Percentiles rank a stretch among this genome's conserved stretches.
Evolutionary conservation across 2,797 vertebrate genomes (phyloP).

Genomic region (Alca torda): DNA sequence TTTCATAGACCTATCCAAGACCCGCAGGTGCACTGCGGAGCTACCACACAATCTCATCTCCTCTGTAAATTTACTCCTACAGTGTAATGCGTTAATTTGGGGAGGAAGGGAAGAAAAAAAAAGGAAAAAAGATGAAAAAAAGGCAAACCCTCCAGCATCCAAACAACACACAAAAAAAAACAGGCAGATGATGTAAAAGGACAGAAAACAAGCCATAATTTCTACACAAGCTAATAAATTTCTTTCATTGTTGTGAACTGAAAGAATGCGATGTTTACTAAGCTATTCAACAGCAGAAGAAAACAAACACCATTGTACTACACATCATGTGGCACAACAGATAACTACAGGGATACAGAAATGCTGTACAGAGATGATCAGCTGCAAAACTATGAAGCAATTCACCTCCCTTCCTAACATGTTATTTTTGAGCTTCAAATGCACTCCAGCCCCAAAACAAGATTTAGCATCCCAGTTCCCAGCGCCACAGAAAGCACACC

Average conservation of each 20-base stretch:
- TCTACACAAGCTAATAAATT: not conserved
- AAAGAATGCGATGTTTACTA: not conserved
- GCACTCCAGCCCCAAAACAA: not conserved
- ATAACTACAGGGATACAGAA: not conserved
- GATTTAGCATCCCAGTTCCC: not conserved
- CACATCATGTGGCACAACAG: not conserved
- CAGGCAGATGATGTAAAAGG: not conserved
- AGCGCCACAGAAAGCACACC: not conserved
- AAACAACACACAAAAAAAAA: not conserved
- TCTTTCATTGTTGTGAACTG: not conserved
- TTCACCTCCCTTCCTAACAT: not conserved
- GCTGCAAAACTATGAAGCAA: not conserved
- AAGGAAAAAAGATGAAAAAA: too few species aligned
- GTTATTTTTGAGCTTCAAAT: not conserved
- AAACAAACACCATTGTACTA: not conserved
- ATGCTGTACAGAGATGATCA: not conserved
- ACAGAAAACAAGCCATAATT: not conserved
- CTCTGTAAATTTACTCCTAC: not conserved
- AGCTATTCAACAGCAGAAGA: not conserved
- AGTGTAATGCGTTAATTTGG: not conserved
- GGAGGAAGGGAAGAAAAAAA: not conserved
- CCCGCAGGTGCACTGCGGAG: not conserved
- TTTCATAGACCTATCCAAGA: not conserved
- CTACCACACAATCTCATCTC: not conserved
- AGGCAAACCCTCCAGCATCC: not conserved